Evolutionary conservation across 2,797 vertebrate genomes (phyloP), one percentile per base, ranked within the genome.

Genomic region (Echeneis naucrates): DNA sequence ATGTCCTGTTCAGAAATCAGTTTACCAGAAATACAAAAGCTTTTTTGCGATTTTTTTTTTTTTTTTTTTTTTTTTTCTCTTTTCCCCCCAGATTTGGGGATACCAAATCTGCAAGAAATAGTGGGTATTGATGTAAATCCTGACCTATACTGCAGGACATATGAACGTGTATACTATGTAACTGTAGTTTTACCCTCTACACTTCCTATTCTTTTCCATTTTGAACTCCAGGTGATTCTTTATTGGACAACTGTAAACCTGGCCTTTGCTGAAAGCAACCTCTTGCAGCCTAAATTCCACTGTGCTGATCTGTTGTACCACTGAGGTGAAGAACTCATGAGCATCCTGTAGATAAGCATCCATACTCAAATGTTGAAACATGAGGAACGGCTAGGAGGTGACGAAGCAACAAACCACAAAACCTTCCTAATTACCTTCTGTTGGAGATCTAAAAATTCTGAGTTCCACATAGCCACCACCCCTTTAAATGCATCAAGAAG

Each of bases 381-480:
- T 11, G 1, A 19, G 9, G 55, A 30, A 26, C 17, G 8, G 17
- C n/a, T 40, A 67, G 32, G 8, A 13, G 23, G 42, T 17, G 44
- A 21, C 40, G n/a, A 23, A 24, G 68, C 51, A 57, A 50, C 24
- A 47, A 50, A 55, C 0, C 16, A 16, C 19, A 23, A 48, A 61
- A 65, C 7, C 13, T 27, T 9, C 1, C 21, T 16, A 50, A 64
- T 42, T 12, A 63, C 72, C 50, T 65, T 70, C 32, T 65, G 60
- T 0, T 4, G 0, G 17, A 24, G 5, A 53, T 69, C 64, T 2
- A 0, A 0, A 10, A 76, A 76, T 32, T 53, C 23, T 1, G 14
- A 30, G 27, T n/a, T 17, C 11, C 16, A 32, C 17, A 14, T 1
- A 3, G 66, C 10, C 8, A 68, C 23, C 0, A 13, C 37, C 2